A percentile compares a stretch with the other conserved stretches of the same genome.
Conservation (phyloP, 2,113 vertebrate genomes). For the Labeo rohita region DNA sequence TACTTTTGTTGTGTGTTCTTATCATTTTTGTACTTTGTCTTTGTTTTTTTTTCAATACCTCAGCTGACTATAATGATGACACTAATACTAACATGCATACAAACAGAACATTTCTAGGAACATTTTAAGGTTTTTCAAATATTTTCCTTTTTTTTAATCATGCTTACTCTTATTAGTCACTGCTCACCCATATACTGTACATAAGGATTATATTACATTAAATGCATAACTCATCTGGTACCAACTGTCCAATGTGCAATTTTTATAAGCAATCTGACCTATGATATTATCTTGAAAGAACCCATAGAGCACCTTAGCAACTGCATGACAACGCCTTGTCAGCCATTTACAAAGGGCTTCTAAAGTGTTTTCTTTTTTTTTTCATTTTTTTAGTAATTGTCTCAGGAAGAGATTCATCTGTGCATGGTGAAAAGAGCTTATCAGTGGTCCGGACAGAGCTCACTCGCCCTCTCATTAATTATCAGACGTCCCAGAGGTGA, state of each 20-base stretch:
- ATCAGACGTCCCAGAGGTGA: constrained; percentile 31
- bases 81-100: background rate
- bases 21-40: too few species aligned
- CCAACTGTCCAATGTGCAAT: background rate
- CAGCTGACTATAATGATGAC: background rate
- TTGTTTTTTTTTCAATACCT: too few species aligned
- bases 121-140: too few species aligned
- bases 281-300: background rate
- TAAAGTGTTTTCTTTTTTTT: background rate
- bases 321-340: background rate
- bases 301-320: background rate
- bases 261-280: background rate
- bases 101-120: background rate
- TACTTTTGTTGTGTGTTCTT: too few species aligned
- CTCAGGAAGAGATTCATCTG: constrained; percentile 1
- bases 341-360: background rate
- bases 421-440: constrained; percentile 11
- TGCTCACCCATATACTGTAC: background rate
- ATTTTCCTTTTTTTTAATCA: background rate
- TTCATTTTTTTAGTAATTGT: background rate
- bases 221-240: background rate
- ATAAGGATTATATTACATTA: background rate
- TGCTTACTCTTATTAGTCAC: background rate
- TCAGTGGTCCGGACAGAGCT: constrained; percentile 12
- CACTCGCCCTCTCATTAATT: constrained; percentile 47